Evolutionary conservation across 2,888 invertebrate species (phyloP), one percentile per base, ranked within the genome.

Genomic region (Osmoderma eremita): DNA sequence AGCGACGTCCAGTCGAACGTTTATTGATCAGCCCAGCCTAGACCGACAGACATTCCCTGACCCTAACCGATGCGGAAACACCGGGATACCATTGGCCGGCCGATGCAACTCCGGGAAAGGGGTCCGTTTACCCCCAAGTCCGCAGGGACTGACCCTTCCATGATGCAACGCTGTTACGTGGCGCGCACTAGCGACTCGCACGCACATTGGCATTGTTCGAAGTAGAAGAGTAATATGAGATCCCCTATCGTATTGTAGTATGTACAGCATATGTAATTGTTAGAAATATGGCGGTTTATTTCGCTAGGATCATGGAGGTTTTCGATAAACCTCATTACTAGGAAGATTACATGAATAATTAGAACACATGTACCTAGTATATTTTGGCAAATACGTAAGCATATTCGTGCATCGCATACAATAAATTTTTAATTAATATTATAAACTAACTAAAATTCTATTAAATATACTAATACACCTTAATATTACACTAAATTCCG

Each of bases 71-170:
- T 51, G 24, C 13, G 50, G 30, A 51, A 22, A 15, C 15, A 24
- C 15, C 8, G 24, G 24, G 24, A 15, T 51, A 22, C 15, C 30
- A 30, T 13, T 13, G 15, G 38, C 36, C 56, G 22, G 56, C 56
- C 41, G 41, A 41, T 56, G 41, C 56, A 56, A 17, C 39, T 20
- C 41, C 41, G 53, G 22, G 15, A 41, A 56, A 56, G 56, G 42
- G 56, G 56, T 56, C 56, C 56, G 56, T 22, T 41, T 22, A n/a
- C 41, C 56, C 56, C 56, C 24, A 56, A 10, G 56, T 56, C 56
- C 56, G 22, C 41, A 13, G 56, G 56, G 56, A 56, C 56, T 56
- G 56, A 56, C 56, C 56, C 56, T 56, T 56, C 56, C 56, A 56
- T 56, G 56, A 17, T 54, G 53, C 38, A 54, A 20, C 53, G 20